These are phyloP conservation scores for Temnothorax rugatulus DNA, from an alignment of 2,888 invertebrate genomes.

Conservation along the genomic window DNA sequence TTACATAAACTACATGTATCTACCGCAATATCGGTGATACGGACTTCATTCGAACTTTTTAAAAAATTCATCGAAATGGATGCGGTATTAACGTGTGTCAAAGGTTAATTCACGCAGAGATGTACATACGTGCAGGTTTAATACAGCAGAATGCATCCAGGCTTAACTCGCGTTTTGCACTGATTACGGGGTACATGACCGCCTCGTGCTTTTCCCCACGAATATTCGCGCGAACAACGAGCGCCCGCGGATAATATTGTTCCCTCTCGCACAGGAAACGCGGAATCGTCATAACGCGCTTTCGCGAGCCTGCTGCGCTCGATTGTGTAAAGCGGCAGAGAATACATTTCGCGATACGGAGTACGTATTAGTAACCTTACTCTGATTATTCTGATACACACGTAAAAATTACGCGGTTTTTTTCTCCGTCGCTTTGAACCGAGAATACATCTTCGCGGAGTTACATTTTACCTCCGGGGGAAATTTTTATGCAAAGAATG, in stretches of 20 bases:
- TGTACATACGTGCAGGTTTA: neutral
- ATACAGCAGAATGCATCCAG: too few species aligned
- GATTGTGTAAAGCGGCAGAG: neutral
- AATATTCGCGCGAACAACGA: conserved; percentile 29
- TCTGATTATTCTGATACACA: neutral
- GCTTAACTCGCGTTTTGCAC: conserved; percentile 25
- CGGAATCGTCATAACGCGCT: conserved; percentile 37
- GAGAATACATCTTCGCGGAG: neutral
- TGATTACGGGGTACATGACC: conserved; percentile 42
- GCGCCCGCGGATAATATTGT: conserved; percentile 37
- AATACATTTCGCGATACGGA: conserved; percentile 14
- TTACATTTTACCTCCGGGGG: neutral
- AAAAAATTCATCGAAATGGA: conserved; percentile 37
- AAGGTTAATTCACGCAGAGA: conserved; percentile 35
- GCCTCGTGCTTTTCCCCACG: conserved; percentile 38
- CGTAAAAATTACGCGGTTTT: neutral
- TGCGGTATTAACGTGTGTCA: conserved; percentile 32
- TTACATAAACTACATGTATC: neutral
- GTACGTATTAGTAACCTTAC: conserved; percentile 31
- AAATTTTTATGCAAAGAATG: neutral
- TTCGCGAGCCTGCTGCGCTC: conserved; percentile 10
- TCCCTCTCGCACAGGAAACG: conserved; percentile 13
- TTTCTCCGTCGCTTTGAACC: neutral
- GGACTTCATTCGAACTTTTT: neutral
- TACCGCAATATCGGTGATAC: neutral